Evolutionary conservation across 2,797 vertebrate genomes (phyloP).

Genomic region (Anguilla pacifica): DNA sequence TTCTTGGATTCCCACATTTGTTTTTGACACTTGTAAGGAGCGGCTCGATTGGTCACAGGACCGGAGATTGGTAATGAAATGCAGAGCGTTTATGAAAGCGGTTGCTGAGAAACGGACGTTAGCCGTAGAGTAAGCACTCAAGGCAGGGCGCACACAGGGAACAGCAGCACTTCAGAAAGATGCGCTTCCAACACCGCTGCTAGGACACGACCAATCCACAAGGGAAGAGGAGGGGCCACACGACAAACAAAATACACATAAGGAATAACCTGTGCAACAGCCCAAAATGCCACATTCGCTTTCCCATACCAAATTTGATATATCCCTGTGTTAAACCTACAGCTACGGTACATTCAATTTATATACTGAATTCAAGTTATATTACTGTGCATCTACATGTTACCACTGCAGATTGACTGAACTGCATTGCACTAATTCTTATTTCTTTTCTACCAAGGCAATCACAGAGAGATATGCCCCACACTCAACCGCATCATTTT

Average conservation of each 20-base stretch:
- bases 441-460: background rate
- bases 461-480: background rate
- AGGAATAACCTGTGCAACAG: background rate
- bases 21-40: background rate
- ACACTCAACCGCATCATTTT: background rate
- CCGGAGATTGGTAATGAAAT: background rate
- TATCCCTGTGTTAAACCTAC: background rate
- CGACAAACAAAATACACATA: background rate
- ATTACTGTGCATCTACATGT: background rate
- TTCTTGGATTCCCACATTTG: background rate
- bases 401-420: background rate
- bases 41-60: background rate
- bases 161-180: background rate
- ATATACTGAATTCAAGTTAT: background rate
- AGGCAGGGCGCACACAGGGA: background rate
- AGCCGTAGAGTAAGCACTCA: background rate
- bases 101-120: background rate
- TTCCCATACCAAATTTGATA: background rate
- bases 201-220: background rate
- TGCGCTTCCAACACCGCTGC: background rate
- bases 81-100: background rate
- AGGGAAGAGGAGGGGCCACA: background rate
- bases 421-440: background rate
- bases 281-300: background rate
- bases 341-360: background rate